Conservation (phyloP, 2,888 invertebrate species). For the Pseudoips prasinana region DNA sequence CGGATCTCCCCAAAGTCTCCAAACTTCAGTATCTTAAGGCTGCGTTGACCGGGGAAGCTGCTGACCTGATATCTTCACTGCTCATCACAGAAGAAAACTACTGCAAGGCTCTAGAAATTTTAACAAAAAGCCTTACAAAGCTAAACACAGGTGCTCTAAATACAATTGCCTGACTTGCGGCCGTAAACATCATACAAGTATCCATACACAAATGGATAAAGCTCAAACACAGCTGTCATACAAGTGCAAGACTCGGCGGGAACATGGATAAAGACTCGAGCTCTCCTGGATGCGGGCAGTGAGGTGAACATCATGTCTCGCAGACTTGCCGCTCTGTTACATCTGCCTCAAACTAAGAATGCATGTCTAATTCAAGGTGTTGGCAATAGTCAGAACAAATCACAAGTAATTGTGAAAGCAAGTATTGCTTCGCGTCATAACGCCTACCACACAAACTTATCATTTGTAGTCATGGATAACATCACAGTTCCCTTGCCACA, state of each 20-base stretch:
- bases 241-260: constrained; percentile 11
- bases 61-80: too few relatives aligned
- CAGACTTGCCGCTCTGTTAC: background rate
- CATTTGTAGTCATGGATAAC: background rate
- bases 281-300: constrained; percentile 57
- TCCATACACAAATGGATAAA: too few relatives aligned
- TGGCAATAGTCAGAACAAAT: background rate
- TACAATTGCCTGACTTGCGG: too few relatives aligned
- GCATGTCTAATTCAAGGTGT: background rate
- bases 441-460: background rate
- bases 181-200: too few relatives aligned
- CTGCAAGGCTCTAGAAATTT: too few relatives aligned
- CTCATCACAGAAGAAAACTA: too few relatives aligned
- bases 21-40: background rate
- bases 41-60: background rate
- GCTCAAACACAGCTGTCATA: constrained; percentile 4
- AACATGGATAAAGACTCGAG: constrained; percentile 43
- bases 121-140: too few relatives aligned
- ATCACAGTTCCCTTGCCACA: background rate
- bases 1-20: background rate
- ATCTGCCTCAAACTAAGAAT: background rate
- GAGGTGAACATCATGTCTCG: background rate
- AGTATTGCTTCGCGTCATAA: background rate
- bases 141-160: too few relatives aligned
- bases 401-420: background rate